Conservation (phyloP, 2,797 vertebrate species). For the Clarias laeviceps region DNA sequence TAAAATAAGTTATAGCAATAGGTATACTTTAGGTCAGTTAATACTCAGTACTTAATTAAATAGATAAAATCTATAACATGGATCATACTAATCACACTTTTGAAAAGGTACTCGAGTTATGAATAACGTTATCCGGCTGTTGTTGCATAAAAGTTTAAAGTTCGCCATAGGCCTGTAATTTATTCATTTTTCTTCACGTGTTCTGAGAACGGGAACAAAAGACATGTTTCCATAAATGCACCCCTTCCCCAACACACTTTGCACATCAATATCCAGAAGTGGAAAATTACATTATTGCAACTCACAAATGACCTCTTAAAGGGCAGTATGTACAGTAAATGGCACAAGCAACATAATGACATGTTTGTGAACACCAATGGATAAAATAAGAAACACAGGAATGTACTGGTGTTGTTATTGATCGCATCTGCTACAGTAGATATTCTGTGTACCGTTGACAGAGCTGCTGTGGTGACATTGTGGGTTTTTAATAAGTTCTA, state of each 20-base stretch:
- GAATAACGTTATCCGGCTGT: too few relatives aligned
- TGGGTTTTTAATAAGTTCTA: neutral
- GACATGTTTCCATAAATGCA: neutral
- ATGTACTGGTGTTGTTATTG: neutral
- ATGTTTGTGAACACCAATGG: neutral
- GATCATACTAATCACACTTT: neutral
- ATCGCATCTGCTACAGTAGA: slow-evolving; percentile 9
- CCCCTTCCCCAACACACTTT: neutral
- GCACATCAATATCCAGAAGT: neutral
- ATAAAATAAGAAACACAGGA: neutral
- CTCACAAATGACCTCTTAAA: neutral
- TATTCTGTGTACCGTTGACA: neutral
- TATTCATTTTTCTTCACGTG: neutral
- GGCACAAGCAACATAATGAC: neutral
- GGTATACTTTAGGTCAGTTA: neutral
- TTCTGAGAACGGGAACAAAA: neutral
- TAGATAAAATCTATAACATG: neutral
- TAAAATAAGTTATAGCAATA: neutral
- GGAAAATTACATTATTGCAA: neutral
- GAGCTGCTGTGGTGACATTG: neutral
- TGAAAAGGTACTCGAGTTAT: too few relatives aligned
- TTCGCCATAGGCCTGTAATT: too few relatives aligned
- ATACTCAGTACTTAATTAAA: neutral
- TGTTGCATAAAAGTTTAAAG: too few relatives aligned
- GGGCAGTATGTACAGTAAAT: neutral